These are phyloP conservation scores for Rosalia funebris DNA, from an alignment of 2,888 invertebrate genomes.

Conservation along the genomic window DNA sequence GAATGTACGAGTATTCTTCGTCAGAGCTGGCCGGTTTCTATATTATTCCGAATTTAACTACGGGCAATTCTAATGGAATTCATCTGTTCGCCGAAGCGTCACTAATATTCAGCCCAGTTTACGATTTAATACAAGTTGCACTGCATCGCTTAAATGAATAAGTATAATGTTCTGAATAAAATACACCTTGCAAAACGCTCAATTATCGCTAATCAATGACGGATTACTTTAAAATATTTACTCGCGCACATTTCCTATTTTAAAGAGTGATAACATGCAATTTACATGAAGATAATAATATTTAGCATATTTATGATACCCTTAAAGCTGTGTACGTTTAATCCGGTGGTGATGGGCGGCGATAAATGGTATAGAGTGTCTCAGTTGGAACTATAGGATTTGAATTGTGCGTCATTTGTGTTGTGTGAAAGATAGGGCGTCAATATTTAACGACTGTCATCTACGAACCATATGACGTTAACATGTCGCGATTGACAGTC, in stretches of 20 bases:
- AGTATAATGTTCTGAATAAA: conserved; percentile 24
- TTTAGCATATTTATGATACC: neutral
- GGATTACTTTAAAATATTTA: conserved; percentile 29
- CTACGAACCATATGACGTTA: no score
- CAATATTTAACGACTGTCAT: no score
- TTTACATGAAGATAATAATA: conserved; percentile 3
- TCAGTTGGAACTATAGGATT: no score
- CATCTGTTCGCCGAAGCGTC: neutral
- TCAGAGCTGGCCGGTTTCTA: neutral
- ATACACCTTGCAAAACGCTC: conserved; percentile 34
- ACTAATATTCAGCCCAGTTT: conserved; percentile 5
- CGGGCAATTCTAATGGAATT: neutral
- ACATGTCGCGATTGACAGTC: no score
- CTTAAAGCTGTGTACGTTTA: no score
- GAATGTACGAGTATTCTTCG: neutral
- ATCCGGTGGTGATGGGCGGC: no score
- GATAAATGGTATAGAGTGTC: no score
- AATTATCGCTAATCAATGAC: conserved; percentile 35
- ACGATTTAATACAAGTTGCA: conserved; percentile 11
- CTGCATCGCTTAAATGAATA: conserved; percentile 28
- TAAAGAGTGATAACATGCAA: conserved; percentile 20
- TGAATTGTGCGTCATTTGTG: no score
- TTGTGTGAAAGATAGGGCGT: no score
- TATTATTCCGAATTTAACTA: neutral
- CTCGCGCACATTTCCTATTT: conserved; percentile 29